A percentile compares a stretch with the other conserved stretches of the same genome.
These are phyloP conservation scores for Seriola quinqueradiata DNA, from an alignment of 2,113 vertebrate genomes.

Conservation along the genomic window DNA sequence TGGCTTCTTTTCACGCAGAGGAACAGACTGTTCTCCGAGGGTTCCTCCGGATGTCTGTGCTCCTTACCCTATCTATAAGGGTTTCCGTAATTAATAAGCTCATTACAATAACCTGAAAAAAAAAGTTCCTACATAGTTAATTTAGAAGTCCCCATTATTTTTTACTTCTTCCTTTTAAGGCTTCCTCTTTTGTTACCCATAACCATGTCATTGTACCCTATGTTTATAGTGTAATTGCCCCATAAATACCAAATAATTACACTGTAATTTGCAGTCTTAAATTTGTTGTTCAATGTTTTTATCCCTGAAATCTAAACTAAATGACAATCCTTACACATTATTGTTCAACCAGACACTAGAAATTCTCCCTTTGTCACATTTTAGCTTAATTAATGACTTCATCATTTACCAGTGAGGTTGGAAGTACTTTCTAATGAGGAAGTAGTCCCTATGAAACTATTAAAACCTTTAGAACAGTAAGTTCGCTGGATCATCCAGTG, in stretches of 20 bases:
- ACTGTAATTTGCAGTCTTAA: not conserved
- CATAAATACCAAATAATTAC: not conserved
- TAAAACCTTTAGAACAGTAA: not conserved
- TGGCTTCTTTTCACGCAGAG: too few relatives aligned
- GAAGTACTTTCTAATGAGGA: not conserved
- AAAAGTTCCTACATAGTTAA: not conserved
- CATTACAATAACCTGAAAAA: not conserved
- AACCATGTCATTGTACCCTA: not conserved
- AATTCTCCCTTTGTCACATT: not conserved
- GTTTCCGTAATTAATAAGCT: not conserved
- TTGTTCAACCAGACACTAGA: not conserved
- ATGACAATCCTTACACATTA: not conserved
- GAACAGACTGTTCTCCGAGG: too few relatives aligned
- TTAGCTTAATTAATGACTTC: not conserved
- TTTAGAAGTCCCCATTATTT: not conserved
- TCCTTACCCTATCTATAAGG: too few relatives aligned
- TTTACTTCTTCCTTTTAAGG: not conserved
- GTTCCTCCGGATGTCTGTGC: too few relatives aligned
- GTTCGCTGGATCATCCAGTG: not conserved
- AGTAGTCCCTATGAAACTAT: not conserved
- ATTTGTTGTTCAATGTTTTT: not conserved
- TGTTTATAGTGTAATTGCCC: conserved; percentile 1
- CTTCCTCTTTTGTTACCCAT: not conserved
- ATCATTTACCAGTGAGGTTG: not conserved
- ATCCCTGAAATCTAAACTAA: not conserved